Base-by-base conservation (phyloP, 2,888 invertebrate genomes). In the Antitype chi region DNA sequence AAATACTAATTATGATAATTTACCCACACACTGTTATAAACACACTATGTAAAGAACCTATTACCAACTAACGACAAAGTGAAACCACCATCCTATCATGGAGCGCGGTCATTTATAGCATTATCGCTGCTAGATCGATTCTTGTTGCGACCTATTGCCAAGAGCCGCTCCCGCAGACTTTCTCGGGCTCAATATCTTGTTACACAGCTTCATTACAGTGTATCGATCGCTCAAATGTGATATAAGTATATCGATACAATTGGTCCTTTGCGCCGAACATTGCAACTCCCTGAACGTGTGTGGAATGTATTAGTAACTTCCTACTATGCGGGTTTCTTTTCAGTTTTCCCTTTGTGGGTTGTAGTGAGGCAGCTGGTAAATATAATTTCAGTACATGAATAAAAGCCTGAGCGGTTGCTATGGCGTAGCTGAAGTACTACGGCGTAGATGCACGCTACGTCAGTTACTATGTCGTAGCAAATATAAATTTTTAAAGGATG, bases 241-340 rank as follows among this genome's bases (percentile, higher is more conserved):
- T 60, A 82, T 28, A 81, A 75, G 76, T 75, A 69, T 70, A 76
- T 76, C 72, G 72, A 82, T 73, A 86, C 76, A 77, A 82, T 77
- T 69, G 88, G 80, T 80, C 84, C 86, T 80, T 74, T 72, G 76
- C 79, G 64, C 86, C 60, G 70, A 72, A 78, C 73, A 60, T 68
- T 86, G 86, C 86, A 88, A 76, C 77, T 81, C 84, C 43, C 28
- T 55, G 68, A 23, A 81, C 86, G 86, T 86, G 86, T 43, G 57
- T n/a, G 17, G 86, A 84, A 88, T 86, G 74, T 76, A 77, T 86
- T 69, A 86, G 63, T 62, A 78, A 78, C 66, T 73, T 78, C 49
- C 25, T 57, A 68, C 68, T 63, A 23, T 59, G 59, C 13, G 49
- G 72, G 59, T 74, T 82, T 71, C 78, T 78, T 78, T 78, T 78